Conservation (phyloP, 2,888 invertebrate species). For the Lordiphosa fenestrarum region DNA sequence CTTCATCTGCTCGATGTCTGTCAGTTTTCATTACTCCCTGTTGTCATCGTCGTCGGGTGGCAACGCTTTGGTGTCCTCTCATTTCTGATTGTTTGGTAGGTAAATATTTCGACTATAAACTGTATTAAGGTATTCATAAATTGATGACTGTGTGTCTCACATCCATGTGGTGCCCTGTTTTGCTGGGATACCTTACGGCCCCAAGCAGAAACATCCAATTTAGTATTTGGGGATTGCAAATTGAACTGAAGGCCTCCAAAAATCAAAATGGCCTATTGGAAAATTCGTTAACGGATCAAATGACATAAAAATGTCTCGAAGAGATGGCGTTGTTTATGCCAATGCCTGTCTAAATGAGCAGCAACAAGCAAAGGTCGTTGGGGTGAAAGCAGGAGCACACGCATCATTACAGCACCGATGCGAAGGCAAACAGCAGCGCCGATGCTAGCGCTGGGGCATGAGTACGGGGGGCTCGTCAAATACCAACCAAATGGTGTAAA, state of each 20-base stretch:
- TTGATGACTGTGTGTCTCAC: constrained; percentile 26
- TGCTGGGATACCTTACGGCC: not conserved
- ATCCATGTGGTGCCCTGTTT: too few species aligned
- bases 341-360: constrained; percentile 40
- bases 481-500: constrained; percentile 69
- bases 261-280: constrained; percentile 60
- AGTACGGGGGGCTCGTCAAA: constrained; percentile 61
- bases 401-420: constrained; percentile 27
- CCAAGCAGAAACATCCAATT: constrained; percentile 37
- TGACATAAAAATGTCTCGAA: constrained; percentile 58
- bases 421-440: constrained; percentile 8
- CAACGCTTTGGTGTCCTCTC: constrained; percentile 23
- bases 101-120: constrained; percentile 73
- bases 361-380: constrained; percentile 43
- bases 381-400: constrained; percentile 11
- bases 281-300: constrained; percentile 62
- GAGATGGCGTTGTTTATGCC: constrained; percentile 28
- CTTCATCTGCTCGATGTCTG: constrained; percentile 53
- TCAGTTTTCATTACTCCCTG: constrained; percentile 37
- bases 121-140: constrained; percentile 73
- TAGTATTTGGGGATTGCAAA: constrained; percentile 30
- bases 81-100: constrained; percentile 57
- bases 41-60: constrained; percentile 13
- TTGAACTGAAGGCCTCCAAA: constrained; percentile 41
- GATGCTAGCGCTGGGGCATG: constrained; percentile 26